A percentile compares a stretch with the other conserved stretches of the same genome.
phyloP scores from a whole-genome alignment of 2,888 invertebrate species.

The Pollenia labialis region DNA sequence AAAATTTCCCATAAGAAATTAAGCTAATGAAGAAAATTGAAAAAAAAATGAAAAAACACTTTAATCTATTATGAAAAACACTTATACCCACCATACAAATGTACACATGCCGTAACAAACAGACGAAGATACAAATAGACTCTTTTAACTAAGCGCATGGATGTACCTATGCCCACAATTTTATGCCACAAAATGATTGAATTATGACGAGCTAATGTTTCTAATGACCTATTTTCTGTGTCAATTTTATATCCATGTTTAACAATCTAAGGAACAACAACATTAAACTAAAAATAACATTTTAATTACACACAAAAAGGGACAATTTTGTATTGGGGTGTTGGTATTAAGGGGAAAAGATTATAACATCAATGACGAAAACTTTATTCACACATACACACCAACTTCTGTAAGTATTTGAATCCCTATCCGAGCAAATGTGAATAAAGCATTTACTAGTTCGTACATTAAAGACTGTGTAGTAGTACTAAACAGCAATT shows the following conservation, averaged over 20 bases:
- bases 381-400: constrained; percentile 57
- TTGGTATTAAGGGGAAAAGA: constrained; percentile 65
- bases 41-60: constrained; percentile 19
- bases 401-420: neutral
- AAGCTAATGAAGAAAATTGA: constrained; percentile 44
- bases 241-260: constrained; percentile 74
- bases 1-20: constrained; percentile 50
- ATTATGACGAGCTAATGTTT: constrained; percentile 80
- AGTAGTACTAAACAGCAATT: constrained; percentile 51
- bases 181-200: constrained; percentile 76
- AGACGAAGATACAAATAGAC: neutral
- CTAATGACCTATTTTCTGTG: constrained; percentile 80
- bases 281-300: constrained; percentile 78
- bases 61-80: constrained; percentile 39
- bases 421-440: constrained; percentile 7
- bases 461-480: constrained; percentile 21
- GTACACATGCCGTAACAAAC: neutral
- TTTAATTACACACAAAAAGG: constrained; percentile 77
- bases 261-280: constrained; percentile 61
- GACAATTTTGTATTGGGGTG: constrained; percentile 53
- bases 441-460: neutral
- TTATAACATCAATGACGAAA: constrained; percentile 78
- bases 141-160: constrained; percentile 26
- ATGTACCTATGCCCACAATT: constrained; percentile 30
- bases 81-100: constrained; percentile 3